These are phyloP conservation scores for Babyrousa celebensis DNA, from an alignment of 2,797 vertebrate genomes.

Conservation along the genomic window DNA sequence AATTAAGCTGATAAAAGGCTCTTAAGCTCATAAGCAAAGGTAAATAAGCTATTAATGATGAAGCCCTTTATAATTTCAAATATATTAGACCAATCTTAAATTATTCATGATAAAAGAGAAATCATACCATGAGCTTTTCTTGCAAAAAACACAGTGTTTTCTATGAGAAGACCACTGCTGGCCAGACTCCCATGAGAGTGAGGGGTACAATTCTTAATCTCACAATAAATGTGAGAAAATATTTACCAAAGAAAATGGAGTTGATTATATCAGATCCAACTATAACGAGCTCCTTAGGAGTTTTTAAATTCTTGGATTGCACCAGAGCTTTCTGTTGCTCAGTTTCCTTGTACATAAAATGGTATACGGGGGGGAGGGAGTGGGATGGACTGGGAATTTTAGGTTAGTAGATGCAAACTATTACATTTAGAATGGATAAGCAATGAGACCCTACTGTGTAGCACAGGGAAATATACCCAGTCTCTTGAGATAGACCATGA, in stretches of 20 bases:
- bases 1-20: not conserved
- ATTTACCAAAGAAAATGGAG: conserved; percentile 3
- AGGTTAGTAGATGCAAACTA: no score
- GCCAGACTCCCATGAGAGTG: not conserved
- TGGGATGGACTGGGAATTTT: no score
- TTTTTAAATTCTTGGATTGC: not conserved
- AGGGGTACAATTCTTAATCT: not conserved
- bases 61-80: conserved; percentile 19
- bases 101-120: conserved; percentile 54
- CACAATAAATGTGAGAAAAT: conserved; percentile 22
- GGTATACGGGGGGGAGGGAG: no score
- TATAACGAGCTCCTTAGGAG: not conserved
- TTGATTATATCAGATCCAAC: not conserved
- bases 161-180: not conserved
- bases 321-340: not conserved
- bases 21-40: not conserved
- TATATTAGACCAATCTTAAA: conserved; percentile 2
- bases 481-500: no score
- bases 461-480: no score
- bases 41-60: not conserved
- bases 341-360: not conserved
- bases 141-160: not conserved
- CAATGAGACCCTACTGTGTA: no score
- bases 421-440: no score
- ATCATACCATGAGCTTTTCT: conserved; percentile 21